Evolutionary conservation across 1,140 invertebrate species (phyloP).

Genomic region (Ctenoplectra terminalis): DNA sequence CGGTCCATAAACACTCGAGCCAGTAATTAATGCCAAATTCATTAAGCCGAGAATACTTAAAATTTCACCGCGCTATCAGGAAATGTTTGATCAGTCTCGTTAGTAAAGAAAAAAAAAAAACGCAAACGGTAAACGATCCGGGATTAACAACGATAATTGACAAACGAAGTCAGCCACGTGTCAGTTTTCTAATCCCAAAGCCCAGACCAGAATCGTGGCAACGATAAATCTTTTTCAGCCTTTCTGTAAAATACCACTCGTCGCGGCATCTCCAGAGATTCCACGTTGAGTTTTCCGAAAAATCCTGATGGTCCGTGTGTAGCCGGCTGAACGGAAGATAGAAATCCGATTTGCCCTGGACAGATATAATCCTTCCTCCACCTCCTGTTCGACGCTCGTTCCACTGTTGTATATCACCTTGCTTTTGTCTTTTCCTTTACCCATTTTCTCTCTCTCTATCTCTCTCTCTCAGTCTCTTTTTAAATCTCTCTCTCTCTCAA

Average conservation of each 20-base stretch:
- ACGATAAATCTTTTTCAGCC: constrained; percentile 28
- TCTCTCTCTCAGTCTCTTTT: neutral
- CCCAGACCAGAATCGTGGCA: neutral
- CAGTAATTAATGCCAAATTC: neutral
- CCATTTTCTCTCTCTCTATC: neutral
- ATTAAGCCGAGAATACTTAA: neutral
- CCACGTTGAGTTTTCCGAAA: constrained; percentile 54
- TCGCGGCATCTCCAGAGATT: constrained; percentile 43
- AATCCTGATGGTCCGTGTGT: constrained; percentile 45
- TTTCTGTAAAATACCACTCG: constrained; percentile 5
- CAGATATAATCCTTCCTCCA: constrained; percentile 59
- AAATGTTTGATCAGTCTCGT: neutral
- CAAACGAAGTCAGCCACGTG: neutral
- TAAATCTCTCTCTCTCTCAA: no score
- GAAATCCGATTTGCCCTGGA: constrained; percentile 66
- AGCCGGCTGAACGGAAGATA: constrained; percentile 31
- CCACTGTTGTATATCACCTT: neutral
- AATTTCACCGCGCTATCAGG: neutral
- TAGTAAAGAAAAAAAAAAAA: neutral
- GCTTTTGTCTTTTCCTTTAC: no score
- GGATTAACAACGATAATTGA: constrained; percentile 23
- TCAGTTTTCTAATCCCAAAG: neutral
- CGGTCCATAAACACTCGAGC: neutral
- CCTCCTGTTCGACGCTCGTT: neutral
- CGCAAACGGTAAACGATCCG: neutral